Evolutionary conservation across 2,113 vertebrate genomes (phyloP).

Genomic region (Myrmecobius fasciatus): DNA sequence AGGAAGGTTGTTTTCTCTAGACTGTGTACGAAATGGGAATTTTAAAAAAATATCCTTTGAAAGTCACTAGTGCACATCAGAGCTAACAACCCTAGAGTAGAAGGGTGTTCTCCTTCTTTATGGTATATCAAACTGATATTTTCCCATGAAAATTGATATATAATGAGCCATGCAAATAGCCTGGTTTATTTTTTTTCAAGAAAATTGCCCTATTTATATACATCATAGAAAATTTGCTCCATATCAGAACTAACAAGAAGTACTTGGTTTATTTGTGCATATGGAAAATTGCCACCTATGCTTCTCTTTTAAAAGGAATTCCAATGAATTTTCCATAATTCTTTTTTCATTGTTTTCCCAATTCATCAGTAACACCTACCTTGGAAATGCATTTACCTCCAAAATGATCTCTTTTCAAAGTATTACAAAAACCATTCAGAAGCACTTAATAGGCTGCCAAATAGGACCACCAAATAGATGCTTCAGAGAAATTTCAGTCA

Average conservation of each 20-base stretch:
- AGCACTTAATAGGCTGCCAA: slow-evolving; percentile 48
- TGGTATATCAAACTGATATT: neutral
- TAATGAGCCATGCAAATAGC: slow-evolving; percentile 58
- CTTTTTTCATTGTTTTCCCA: slow-evolving; percentile 39
- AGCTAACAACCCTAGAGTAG: slow-evolving; percentile 39
- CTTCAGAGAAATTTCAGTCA: slow-evolving; percentile 41
- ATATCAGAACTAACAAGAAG: slow-evolving; percentile 67
- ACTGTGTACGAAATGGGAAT: slow-evolving; percentile 47
- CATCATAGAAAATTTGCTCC: slow-evolving; percentile 69
- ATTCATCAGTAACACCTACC: slow-evolving; percentile 40
- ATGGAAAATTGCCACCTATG: slow-evolving; percentile 63
- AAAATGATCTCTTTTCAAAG: slow-evolving; percentile 50
- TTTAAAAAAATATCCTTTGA: slow-evolving; percentile 59
- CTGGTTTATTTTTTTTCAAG: slow-evolving; percentile 58
- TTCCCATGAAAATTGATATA: slow-evolving; percentile 61
- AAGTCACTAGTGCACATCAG: slow-evolving; percentile 51
- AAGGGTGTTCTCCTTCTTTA: slow-evolving; percentile 54
- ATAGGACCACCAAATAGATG: slow-evolving; percentile 59
- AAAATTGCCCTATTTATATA: slow-evolving; percentile 71
- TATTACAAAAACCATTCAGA: slow-evolving; percentile 3
- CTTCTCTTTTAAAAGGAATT: slow-evolving; percentile 50
- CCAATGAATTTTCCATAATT: slow-evolving; percentile 45
- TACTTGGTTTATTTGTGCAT: slow-evolving; percentile 20
- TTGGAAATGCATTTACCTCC: slow-evolving; percentile 52
- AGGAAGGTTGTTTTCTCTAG: slow-evolving; percentile 54